A percentile compares a stretch with the other conserved stretches of the same genome.
Evolutionary conservation across 2,113 vertebrate species (phyloP).

Genomic region (Cyprinus carpio): DNA sequence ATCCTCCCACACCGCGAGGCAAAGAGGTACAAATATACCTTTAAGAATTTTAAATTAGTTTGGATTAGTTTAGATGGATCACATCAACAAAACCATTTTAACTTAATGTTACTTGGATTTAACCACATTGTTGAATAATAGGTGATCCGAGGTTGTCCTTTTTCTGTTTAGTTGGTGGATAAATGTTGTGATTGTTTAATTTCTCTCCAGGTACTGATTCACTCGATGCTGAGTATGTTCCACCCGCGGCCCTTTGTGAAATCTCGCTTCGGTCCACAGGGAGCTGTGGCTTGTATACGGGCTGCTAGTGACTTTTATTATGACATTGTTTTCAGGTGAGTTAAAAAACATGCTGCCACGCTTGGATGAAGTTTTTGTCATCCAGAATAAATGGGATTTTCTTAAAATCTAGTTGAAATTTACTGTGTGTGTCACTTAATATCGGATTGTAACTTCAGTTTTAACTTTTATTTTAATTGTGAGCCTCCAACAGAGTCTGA

Average conservation of each 20-base stretch:
- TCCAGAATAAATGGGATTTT: neutral
- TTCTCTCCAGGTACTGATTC: conserved; percentile 82
- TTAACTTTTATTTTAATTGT: neutral
- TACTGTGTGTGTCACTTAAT: too few species aligned
- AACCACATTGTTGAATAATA: neutral
- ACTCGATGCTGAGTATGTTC: conserved; percentile 92
- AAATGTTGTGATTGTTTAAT: neutral
- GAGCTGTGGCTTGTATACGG: conserved; percentile 87
- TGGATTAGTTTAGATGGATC: neutral
- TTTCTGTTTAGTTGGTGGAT: neutral
- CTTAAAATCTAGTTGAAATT: neutral
- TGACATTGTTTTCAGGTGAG: conserved; percentile 87
- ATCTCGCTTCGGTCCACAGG: conserved; percentile 93
- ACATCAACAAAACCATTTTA: neutral
- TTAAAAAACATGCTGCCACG: neutral
- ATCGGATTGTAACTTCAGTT: neutral
- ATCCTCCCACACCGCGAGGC: conserved; percentile 87
- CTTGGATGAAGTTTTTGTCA: neutral
- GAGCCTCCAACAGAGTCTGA: neutral
- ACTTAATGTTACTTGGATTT: neutral
- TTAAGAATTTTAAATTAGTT: neutral
- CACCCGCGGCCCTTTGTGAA: conserved; percentile 92
- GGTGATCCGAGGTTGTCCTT: neutral
- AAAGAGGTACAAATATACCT: conserved; percentile 84
- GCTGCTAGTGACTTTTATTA: conserved; percentile 90